A percentile compares a stretch with the other conserved stretches of the same genome.
Conservation (phyloP, 2,113 vertebrate species). For the Ardeotis arabs region DNA sequence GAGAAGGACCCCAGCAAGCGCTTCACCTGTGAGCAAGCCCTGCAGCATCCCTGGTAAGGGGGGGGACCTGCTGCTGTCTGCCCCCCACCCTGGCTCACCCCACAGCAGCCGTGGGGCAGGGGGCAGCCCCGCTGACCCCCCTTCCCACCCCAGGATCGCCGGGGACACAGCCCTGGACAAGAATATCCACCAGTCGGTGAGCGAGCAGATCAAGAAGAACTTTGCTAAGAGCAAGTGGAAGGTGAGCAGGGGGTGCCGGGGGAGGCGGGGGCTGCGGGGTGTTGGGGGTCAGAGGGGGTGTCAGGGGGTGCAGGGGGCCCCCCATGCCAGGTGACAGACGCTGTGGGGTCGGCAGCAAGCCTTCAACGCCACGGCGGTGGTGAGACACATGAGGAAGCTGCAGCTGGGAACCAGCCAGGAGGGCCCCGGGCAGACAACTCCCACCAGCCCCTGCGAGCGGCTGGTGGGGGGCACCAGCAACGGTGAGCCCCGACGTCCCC, state of each 20-base stretch:
- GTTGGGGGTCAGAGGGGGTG: not conserved
- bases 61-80: not conserved
- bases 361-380: slow-evolving; percentile 96
- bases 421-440: slow-evolving; percentile 76
- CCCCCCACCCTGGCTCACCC: not conserved
- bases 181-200: slow-evolving; percentile 98
- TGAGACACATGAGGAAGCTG: slow-evolving; percentile 94
- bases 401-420: slow-evolving; percentile 93
- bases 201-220: slow-evolving; percentile 97
- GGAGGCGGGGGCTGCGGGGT: not conserved
- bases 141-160: slow-evolving; percentile 83
- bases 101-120: slow-evolving; percentile 63
- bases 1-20: slow-evolving; percentile 88
- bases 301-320: too few species aligned
- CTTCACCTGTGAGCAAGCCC: slow-evolving; percentile 93
- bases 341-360: slow-evolving; percentile 85
- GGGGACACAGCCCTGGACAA: slow-evolving; percentile 95
- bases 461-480: slow-evolving; percentile 75
- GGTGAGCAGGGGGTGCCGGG: slow-evolving; percentile 69
- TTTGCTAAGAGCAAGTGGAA: slow-evolving; percentile 99
- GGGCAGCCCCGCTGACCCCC: slow-evolving; percentile 25
- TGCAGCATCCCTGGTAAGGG: slow-evolving; percentile 94
- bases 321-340: not conserved
- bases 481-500: slow-evolving; percentile 22
- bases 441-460: slow-evolving; percentile 74